Conservation (phyloP, 2,888 invertebrate genomes). For the Timema podura region DNA sequence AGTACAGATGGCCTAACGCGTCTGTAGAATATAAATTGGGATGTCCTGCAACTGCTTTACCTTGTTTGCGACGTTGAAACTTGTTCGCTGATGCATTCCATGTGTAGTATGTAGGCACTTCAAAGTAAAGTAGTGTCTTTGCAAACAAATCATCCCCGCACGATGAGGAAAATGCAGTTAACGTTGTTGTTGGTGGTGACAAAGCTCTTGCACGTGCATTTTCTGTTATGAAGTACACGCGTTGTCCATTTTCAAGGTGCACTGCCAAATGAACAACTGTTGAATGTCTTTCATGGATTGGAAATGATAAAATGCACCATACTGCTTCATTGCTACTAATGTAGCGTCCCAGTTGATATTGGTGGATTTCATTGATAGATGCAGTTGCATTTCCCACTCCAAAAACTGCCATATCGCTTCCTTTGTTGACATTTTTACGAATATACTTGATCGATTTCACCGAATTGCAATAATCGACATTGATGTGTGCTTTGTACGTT, state of each 20-base stretch:
- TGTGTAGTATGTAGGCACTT: slow-evolving; percentile 29
- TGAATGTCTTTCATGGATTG: slow-evolving; percentile 38
- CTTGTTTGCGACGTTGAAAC: slow-evolving; percentile 20
- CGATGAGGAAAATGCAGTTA: slow-evolving; percentile 5
- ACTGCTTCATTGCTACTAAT: slow-evolving; percentile 35
- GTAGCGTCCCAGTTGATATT: slow-evolving; percentile 36
- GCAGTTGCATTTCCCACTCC: slow-evolving; percentile 30
- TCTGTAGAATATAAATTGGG: slow-evolving; percentile 27
- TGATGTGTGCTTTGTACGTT: too few species aligned
- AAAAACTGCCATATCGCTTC: slow-evolving; percentile 34
- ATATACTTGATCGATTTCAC: slow-evolving; percentile 31
- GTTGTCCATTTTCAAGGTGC: slow-evolving; percentile 38
- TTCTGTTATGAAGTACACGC: slow-evolving; percentile 39
- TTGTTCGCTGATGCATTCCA: slow-evolving; percentile 28
- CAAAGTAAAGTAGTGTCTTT: slow-evolving; percentile 29
- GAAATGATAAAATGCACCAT: slow-evolving; percentile 39
- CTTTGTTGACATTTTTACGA: slow-evolving; percentile 36
- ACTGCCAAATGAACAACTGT: slow-evolving; percentile 37
- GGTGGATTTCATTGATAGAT: slow-evolving; percentile 39
- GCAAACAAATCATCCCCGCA: slow-evolving; percentile 5
- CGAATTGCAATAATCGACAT: slow-evolving; percentile 16
- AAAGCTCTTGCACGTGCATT: slow-evolving; percentile 32
- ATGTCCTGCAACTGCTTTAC: slow-evolving; percentile 30
- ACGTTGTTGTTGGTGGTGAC: slow-evolving; percentile 6
- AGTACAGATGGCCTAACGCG: slow-evolving; percentile 38